Base-by-base conservation (phyloP, 1,140 invertebrate genomes). In the Centruroides sculpturatus region DNA sequence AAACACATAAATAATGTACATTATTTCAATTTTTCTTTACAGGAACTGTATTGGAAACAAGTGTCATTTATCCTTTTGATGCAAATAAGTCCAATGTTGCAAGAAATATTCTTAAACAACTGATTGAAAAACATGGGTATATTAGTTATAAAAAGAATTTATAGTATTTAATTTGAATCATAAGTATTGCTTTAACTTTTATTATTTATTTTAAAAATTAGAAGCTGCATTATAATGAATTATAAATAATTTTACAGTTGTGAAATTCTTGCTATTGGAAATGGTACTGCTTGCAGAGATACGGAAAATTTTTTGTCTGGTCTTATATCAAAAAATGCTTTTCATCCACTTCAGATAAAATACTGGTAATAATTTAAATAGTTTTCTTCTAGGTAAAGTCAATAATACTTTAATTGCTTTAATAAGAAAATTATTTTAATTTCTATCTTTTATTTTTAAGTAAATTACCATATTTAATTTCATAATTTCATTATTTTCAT, bases 201-300 rank as follows among this genome's bases (percentile, higher is more conserved):
- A 41, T 41, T 41, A 8, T 41, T 6, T 41, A 0, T 8, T 41
- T 8, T 1, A 41, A 41, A 41, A 41, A 41, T 41, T 41, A 23
- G 23, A 23, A 23, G 23, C 23, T 23, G 23, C 23, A 6, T 41
- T 8, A 41, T 41, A 41, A 41, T 6, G 0, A 8, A 8, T 41
- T 41, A 41, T 6, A 41, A 41, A 41, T 41, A 41, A 13, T 56
- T 36, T 68, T 71, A 11, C 65, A 77, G 75, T 10, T 85, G 85
- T 71, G 79, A 82, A 57, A 72, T 86, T 9, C 82, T 94, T 68
- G 89, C 85, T 34, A 74, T 95, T 46, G 91, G 91, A 1, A 93
- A 94, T 76, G 91, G 88, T 10, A 90, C 84, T 13, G 91, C 84
- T 4, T 92, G 90, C 69, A 74, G 89, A 47, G 84, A 94, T 71